These are phyloP conservation scores for Lepidonotus clava DNA, from an alignment of 2,888 invertebrate genomes.

Conservation along the genomic window DNA sequence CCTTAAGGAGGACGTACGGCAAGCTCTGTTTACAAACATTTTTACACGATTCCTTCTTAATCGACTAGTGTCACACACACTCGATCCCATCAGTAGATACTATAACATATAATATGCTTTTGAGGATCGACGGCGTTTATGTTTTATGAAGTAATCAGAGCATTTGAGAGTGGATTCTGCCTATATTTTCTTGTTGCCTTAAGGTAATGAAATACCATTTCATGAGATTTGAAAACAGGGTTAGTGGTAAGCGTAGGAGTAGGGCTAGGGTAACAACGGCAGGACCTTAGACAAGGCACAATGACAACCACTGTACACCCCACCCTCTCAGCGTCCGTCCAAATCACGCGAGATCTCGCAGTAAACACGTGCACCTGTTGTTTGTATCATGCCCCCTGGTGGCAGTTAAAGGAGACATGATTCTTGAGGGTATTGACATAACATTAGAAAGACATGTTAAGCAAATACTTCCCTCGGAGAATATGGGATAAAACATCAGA, in stretches of 20 bases:
- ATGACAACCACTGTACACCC: not conserved
- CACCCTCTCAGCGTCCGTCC: not conserved
- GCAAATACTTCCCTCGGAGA: not conserved
- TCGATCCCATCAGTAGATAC: too few relatives aligned
- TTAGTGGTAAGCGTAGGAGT: not conserved
- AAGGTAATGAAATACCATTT: not conserved
- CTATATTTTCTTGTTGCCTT: not conserved
- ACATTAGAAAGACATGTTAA: not conserved
- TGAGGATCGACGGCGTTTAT: too few relatives aligned
- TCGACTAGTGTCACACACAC: too few relatives aligned
- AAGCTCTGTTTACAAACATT: too few relatives aligned
- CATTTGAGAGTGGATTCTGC: too few relatives aligned
- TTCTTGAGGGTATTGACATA: not conserved
- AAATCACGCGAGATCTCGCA: slow-evolving; percentile 16
- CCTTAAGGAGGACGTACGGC: too few relatives aligned
- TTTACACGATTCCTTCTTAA: too few relatives aligned
- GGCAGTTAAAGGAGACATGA: not conserved
- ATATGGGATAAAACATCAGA: too few relatives aligned
- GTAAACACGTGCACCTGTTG: slow-evolving; percentile 18
- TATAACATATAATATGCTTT: too few relatives aligned
- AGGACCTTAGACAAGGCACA: not conserved
- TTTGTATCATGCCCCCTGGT: not conserved
- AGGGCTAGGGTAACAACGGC: not conserved
- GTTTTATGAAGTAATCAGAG: too few relatives aligned
- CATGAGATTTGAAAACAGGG: not conserved